These are phyloP conservation scores for Prietella phreatophila DNA, from an alignment of 2,113 vertebrate genomes.

Conservation along the genomic window DNA sequence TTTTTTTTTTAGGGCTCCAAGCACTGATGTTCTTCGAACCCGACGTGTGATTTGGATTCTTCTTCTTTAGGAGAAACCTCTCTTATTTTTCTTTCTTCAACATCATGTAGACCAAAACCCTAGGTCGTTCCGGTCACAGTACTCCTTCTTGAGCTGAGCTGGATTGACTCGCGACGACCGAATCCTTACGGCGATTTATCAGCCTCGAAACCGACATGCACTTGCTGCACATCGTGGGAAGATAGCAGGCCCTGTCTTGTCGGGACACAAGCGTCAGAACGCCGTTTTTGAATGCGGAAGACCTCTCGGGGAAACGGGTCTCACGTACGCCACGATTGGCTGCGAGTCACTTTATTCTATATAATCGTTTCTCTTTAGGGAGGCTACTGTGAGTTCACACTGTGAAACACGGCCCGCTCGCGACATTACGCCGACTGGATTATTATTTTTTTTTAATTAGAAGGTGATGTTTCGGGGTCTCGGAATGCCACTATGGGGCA, in stretches of 20 bases:
- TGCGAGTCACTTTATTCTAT: conserved; percentile 5
- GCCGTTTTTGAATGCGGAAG: background rate
- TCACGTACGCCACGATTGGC: background rate
- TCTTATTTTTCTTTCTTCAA: background rate
- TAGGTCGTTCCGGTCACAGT: background rate
- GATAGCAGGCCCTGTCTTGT: background rate
- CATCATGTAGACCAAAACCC: background rate
- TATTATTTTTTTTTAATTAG: conserved; percentile 51
- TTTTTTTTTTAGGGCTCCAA: background rate
- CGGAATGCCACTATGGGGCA: conserved; percentile 43
- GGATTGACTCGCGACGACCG: background rate
- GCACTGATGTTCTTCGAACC: background rate
- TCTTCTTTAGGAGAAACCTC: too few relatives aligned
- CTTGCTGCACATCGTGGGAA: background rate
- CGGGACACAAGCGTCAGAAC: background rate
- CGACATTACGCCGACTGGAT: conserved; percentile 19
- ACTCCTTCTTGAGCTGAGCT: background rate
- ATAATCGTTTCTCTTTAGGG: background rate
- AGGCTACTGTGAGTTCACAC: conserved; percentile 13
- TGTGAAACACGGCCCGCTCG: background rate
- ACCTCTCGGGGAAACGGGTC: background rate
- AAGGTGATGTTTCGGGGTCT: conserved; percentile 39
- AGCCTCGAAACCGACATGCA: background rate
- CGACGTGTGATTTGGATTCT: too few relatives aligned
- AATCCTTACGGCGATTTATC: too few relatives aligned